Evolutionary conservation across 2,113 vertebrate genomes (phyloP), one percentile per base, ranked within the genome.

Genomic region (Leucopsar rothschildi): DNA sequence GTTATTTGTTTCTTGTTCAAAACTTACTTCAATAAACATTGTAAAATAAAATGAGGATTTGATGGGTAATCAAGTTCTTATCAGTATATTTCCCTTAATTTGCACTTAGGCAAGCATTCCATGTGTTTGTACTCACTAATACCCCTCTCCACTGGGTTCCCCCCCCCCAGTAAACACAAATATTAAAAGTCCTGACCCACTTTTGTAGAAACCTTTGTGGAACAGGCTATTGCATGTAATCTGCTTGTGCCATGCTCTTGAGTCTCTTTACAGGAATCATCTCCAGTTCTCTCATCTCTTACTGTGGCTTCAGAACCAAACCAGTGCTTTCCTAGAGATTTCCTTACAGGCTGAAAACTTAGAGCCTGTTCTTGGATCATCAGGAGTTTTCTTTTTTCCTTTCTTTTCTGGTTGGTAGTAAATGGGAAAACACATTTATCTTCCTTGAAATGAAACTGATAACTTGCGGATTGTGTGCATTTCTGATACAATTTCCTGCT

Each of bases 91-190:
- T 91, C 31, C 29, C 40, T 86, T 56, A 88, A 56, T 39, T 76
- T 85, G 29, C 71, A 55, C 66, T 95, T 5, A 6, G 24, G 19
- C 40, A 45, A 82, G 49, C 55, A 29, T 72, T 88, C 70, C 13
- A 5, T 66, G 21, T 77, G 15, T 66, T 40, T 81, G 29, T 57
- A 70, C 25, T 50, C 42, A 61, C 15, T 60, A 72, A 40, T 70
- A 28, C n/a, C 14, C 19, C 57, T 47, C 4, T 70, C 44, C 11
- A 6, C 39, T n/a, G 22, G 50, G 5, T 6, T 6, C 37, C 2
- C 4, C 24, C 24, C 8, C 8, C 0, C 1, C 8, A 9, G 0
- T n/a, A 28, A 78, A 66, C 5, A 16, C 45, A 28, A 77, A 9
- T 72, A 49, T 31, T 82, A 49, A 15, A 85, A 88, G 47, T 31